These are phyloP conservation scores for Nothocercus julius DNA, from an alignment of 2,113 vertebrate species.

Conservation along the genomic window DNA sequence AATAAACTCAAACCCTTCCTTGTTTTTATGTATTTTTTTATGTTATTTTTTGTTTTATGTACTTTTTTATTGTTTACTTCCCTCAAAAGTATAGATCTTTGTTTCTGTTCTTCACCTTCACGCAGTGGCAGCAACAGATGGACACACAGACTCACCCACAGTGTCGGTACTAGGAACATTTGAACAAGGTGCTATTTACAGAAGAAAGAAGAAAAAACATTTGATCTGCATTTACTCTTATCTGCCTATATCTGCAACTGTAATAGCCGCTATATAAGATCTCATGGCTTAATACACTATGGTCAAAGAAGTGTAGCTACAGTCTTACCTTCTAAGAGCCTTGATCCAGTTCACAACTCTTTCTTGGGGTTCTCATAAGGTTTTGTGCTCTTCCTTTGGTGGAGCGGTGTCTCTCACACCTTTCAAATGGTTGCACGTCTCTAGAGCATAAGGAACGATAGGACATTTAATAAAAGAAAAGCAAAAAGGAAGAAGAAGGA, in stretches of 20 bases:
- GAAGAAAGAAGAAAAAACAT: neutral
- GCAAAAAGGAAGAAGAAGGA: too few relatives aligned
- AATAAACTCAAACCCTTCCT: neutral
- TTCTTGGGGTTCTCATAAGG: neutral
- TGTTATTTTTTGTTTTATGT: too few relatives aligned
- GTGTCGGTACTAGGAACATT: neutral
- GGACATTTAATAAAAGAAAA: neutral
- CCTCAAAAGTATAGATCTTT: neutral
- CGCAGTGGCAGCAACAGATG: neutral
- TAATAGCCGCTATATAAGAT: neutral
- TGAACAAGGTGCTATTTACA: neutral
- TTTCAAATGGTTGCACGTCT: neutral
- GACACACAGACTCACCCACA: neutral
- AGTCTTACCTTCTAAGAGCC: neutral
- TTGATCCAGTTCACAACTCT: neutral
- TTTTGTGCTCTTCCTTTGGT: neutral
- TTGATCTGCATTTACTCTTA: neutral
- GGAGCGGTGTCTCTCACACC: too few relatives aligned
- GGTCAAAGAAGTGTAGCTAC: neutral
- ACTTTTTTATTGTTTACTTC: neutral
- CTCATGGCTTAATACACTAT: neutral
- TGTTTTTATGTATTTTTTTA: neutral
- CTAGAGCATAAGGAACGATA: neutral
- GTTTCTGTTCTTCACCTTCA: conserved; percentile 7
- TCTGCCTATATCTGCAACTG: neutral